A percentile compares a stretch with the other conserved stretches of the same genome.
phyloP scores from a whole-genome alignment of 2,888 invertebrate species.

The Coleophora flavipennella region DNA sequence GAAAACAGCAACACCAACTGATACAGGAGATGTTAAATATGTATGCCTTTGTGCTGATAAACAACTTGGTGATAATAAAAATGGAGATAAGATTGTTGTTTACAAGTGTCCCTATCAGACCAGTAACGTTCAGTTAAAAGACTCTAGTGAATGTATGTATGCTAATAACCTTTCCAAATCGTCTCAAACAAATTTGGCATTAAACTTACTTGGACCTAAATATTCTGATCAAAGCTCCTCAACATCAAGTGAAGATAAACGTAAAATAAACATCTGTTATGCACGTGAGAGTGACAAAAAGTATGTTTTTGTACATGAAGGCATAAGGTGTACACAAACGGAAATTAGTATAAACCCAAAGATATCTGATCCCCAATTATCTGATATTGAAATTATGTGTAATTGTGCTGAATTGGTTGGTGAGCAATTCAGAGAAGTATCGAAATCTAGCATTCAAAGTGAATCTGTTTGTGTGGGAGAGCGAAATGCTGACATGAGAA shows the following conservation, averaged over 20 bases:
- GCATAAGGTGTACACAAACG: conserved; percentile 52
- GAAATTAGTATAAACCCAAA: conserved; percentile 59
- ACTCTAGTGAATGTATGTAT: not conserved
- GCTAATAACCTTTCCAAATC: conserved; percentile 33
- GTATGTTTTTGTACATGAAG: conserved; percentile 26
- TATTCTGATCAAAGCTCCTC: too few relatives aligned
- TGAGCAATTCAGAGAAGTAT: conserved; percentile 30
- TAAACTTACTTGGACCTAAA: conserved; percentile 23
- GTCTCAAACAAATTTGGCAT: conserved; percentile 46
- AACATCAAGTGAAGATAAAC: not conserved
- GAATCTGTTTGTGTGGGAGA: not conserved
- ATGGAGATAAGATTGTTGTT: conserved; percentile 21
- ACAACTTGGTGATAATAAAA: not conserved
- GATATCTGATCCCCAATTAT: conserved; percentile 48
- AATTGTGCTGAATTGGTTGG: conserved; percentile 36
- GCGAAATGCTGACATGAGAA: not conserved
- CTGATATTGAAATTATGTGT: conserved; percentile 45
- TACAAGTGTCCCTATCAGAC: conserved; percentile 45
- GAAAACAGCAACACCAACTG: not conserved
- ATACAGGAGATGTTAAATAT: conserved; percentile 35
- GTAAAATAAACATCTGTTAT: not conserved
- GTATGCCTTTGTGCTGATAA: conserved; percentile 45
- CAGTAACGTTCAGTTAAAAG: conserved; percentile 24
- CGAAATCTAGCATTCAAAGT: conserved; percentile 5
- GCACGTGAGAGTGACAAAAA: not conserved